Evolutionary conservation across 1,140 invertebrate species (phyloP).

Genomic region (Bombyx mori): ASM3026992v2 NC_085127.1:6606501-6607000

Average conservation of each 20-base stretch:
- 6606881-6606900: slow-evolving; percentile 19
- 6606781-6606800: slow-evolving; percentile 18
- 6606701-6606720: slow-evolving; percentile 17
- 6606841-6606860: slow-evolving; percentile 15
- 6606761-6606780: slow-evolving; percentile 25
- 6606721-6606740: slow-evolving; percentile 19
- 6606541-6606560: no score
- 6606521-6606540: no score
- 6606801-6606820: slow-evolving; percentile 19
- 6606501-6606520: no score
- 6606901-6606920: slow-evolving; percentile 12
- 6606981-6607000: slow-evolving; percentile 1
- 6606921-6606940: slow-evolving; percentile 22
- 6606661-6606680: not conserved
- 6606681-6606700: slow-evolving; percentile 3
- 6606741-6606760: slow-evolving; percentile 15
- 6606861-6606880: slow-evolving; percentile 18
- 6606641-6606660: not conserved
- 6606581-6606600: no score
- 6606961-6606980: slow-evolving; percentile 6
- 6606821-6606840: slow-evolving; percentile 9
- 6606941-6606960: slow-evolving; percentile 19
- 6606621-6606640: not conserved
- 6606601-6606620: slow-evolving; percentile 4
- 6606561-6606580: no score